Percentiles rank a stretch among this genome's conserved stretches.
Conservation (phyloP, 2,888 invertebrate species). For the Cataglyphis rosenhaueri region DNA sequence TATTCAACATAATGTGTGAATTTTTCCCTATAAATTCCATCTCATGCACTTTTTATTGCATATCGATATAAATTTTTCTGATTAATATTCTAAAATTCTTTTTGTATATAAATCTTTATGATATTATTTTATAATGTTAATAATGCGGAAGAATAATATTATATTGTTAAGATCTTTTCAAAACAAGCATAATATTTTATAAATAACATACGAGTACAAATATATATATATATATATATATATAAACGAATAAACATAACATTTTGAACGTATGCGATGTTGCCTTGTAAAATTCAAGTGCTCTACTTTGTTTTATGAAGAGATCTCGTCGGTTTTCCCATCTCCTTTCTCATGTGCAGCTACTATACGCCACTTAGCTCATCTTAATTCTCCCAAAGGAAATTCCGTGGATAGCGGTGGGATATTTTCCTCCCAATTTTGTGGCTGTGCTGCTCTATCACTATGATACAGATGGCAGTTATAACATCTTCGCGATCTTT, state of each 20-base stretch:
- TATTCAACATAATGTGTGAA: slow-evolving; percentile 6
- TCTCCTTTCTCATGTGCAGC: slow-evolving; percentile 35
- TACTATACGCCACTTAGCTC: slow-evolving; percentile 35
- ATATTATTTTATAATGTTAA: neutral
- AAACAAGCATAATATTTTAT: too few species aligned
- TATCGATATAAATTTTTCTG: neutral
- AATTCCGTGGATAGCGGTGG: slow-evolving; percentile 67
- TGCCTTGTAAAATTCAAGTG: slow-evolving; percentile 58
- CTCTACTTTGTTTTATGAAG: slow-evolving; percentile 42
- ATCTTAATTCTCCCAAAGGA: slow-evolving; percentile 68
- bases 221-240: neutral
- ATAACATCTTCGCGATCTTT: neutral
- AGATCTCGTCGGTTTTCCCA: slow-evolving; percentile 49
- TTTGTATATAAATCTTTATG: neutral
- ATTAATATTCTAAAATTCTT: neutral
- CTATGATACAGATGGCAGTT: slow-evolving; percentile 25
- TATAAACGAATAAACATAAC: slow-evolving; percentile 5
- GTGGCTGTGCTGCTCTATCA: slow-evolving; percentile 53
- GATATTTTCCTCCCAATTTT: slow-evolving; percentile 77
- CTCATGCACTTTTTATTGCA: neutral
- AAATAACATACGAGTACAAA: neutral
- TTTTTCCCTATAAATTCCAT: neutral
- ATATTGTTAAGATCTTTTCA: slow-evolving; percentile 13
- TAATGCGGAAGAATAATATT: neutral
- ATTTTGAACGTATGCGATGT: slow-evolving; percentile 24